These are phyloP conservation scores for Sapayoa aenigma DNA, from an alignment of 2,113 vertebrate genomes.

Conservation along the genomic window DNA sequence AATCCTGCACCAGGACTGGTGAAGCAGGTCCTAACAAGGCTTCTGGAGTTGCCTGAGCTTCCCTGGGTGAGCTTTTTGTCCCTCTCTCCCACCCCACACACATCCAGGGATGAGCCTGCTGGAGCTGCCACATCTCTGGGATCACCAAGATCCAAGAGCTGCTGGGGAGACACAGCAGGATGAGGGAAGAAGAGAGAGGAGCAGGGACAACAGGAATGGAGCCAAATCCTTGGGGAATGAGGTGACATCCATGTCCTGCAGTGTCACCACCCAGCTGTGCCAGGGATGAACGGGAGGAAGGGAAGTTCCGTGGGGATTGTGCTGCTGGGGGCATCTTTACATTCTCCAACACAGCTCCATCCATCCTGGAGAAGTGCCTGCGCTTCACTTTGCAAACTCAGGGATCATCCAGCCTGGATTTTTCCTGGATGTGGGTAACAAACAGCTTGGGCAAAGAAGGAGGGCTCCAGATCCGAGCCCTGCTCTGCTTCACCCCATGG, in stretches of 20 bases:
- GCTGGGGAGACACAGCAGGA: background rate
- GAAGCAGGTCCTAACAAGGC: background rate
- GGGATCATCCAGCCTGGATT: background rate
- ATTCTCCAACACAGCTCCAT: background rate
- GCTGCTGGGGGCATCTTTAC: background rate
- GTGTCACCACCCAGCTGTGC: background rate
- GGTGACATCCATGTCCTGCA: background rate
- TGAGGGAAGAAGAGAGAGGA: background rate
- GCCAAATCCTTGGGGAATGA: background rate
- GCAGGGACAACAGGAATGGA: background rate
- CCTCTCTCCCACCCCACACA: background rate
- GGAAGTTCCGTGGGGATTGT: background rate
- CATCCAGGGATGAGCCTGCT: background rate
- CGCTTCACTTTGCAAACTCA: background rate
- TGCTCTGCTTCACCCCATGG: background rate
- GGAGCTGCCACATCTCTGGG: background rate
- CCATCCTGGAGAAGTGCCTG: background rate
- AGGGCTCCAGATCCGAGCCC: background rate
- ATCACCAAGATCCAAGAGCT: background rate
- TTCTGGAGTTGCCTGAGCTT: background rate
- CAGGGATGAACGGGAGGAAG: background rate
- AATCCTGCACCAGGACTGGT: background rate
- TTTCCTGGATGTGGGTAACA: background rate
- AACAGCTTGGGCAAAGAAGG: background rate
- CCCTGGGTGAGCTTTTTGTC: background rate